Evolutionary conservation across 2,113 vertebrate genomes (phyloP).

Genomic region (Nesogale talazaci): DNA sequence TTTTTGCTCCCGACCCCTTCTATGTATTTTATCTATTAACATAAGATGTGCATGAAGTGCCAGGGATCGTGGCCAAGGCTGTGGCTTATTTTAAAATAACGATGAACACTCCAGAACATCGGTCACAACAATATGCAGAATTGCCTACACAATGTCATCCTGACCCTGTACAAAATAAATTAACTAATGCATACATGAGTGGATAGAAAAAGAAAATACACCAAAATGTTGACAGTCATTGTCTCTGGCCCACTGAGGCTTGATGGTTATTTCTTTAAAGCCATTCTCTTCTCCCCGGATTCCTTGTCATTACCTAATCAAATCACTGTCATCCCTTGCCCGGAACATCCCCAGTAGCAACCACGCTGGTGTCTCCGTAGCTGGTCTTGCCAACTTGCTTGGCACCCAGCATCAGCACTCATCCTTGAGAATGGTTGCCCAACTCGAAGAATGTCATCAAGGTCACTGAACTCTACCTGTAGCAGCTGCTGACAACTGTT

Average conservation of each 20-base stretch:
- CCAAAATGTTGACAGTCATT: not conserved
- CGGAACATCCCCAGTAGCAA: not conserved
- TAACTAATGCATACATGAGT: not conserved
- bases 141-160: conserved; percentile 5
- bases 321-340: not conserved
- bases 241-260: not conserved
- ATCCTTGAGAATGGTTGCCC: not conserved
- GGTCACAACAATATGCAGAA: not conserved
- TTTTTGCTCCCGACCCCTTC: not conserved
- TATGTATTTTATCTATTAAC: not conserved
- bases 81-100: not conserved
- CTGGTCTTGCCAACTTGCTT: not conserved
- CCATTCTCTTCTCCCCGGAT: not conserved
- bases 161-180: not conserved
- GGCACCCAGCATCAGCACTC: not conserved
- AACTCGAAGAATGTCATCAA: not conserved
- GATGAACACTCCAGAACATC: not conserved
- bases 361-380: not conserved
- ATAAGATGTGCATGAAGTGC: not conserved
- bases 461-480: not conserved
- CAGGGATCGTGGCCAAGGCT: not conserved
- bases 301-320: not conserved
- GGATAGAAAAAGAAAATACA: not conserved
- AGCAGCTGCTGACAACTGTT: not conserved
- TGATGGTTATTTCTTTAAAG: not conserved